Conservation (phyloP, 1,140 invertebrate genomes). For the Hetaerina americana region DNA sequence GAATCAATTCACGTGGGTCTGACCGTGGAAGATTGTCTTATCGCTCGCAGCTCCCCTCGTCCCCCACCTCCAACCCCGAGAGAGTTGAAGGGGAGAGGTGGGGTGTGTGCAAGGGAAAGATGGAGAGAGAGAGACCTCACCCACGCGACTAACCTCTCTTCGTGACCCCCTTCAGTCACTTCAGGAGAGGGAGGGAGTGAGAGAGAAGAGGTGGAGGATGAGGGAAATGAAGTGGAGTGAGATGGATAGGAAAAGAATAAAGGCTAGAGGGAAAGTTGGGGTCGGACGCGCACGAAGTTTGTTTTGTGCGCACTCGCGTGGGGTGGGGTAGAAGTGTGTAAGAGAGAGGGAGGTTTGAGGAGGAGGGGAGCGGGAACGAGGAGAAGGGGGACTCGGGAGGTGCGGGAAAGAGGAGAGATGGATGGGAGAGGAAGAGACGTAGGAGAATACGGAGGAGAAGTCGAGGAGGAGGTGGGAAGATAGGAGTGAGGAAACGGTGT, state of each 20-base stretch:
- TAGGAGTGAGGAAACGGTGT: not conserved
- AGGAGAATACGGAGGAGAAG: not conserved
- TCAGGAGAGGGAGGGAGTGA: slow-evolving; percentile 16
- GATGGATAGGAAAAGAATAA: slow-evolving; percentile 14
- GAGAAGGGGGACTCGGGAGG: not conserved
- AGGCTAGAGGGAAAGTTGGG: slow-evolving; percentile 11
- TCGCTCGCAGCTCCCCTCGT: not conserved
- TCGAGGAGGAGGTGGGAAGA: not conserved
- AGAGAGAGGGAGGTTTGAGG: not conserved
- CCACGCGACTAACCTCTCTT: slow-evolving; percentile 10
- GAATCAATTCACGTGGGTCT: not conserved
- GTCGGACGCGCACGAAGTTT: slow-evolving; percentile 24
- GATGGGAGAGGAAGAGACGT: not conserved
- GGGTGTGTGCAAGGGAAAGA: slow-evolving; percentile 6
- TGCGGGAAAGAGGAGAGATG: slow-evolving; percentile 1
- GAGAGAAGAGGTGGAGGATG: slow-evolving; percentile 13
- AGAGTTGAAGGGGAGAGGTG: not conserved
- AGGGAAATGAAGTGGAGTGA: slow-evolving; percentile 17
- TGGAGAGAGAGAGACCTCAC: slow-evolving; percentile 3
- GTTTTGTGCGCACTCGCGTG: slow-evolving; percentile 24
- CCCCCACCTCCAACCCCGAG: too few relatives aligned
- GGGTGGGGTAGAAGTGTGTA: not conserved
- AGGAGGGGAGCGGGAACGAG: not conserved
- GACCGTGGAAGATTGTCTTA: not conserved
- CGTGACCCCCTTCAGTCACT: slow-evolving; percentile 28